These are phyloP conservation scores for Saccopteryx leptura DNA, from an alignment of 2,113 vertebrate species.

Conservation along the genomic window DNA sequence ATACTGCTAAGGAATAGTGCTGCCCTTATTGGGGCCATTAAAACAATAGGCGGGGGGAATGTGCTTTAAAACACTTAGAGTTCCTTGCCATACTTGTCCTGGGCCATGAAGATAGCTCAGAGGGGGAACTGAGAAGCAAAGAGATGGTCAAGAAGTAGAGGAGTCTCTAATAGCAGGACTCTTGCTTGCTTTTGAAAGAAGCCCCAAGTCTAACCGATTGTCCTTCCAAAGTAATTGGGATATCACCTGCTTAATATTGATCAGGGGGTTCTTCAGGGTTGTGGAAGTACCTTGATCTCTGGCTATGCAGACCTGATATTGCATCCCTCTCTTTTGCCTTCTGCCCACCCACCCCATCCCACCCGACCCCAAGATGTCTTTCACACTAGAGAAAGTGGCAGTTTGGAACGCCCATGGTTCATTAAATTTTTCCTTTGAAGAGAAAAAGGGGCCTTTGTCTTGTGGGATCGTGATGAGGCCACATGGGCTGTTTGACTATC, in stretches of 20 bases:
- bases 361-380: neutral
- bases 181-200: neutral
- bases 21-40: constrained; percentile 88
- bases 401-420: neutral
- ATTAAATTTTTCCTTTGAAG: constrained; percentile 9
- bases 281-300: neutral
- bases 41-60: constrained; percentile 78
- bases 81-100: constrained; percentile 60
- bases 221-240: constrained; percentile 8
- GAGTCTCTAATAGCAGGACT: constrained; percentile 35
- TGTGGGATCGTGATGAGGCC: neutral
- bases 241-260: accelerated
- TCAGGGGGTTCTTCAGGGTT: neutral
- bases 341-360: neutral
- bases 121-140: neutral
- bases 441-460: constrained; percentile 4
- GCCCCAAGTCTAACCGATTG: neutral
- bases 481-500: neutral
- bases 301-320: neutral
- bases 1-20: constrained; percentile 96
- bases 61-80: constrained; percentile 70
- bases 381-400: neutral
- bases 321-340: neutral
- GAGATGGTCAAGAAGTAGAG: neutral
- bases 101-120: constrained; percentile 52